Evolutionary conservation across 1,140 invertebrate genomes (phyloP), one percentile per base, ranked within the genome.

Genomic region (Trachymyrmex cornetzi): DNA sequence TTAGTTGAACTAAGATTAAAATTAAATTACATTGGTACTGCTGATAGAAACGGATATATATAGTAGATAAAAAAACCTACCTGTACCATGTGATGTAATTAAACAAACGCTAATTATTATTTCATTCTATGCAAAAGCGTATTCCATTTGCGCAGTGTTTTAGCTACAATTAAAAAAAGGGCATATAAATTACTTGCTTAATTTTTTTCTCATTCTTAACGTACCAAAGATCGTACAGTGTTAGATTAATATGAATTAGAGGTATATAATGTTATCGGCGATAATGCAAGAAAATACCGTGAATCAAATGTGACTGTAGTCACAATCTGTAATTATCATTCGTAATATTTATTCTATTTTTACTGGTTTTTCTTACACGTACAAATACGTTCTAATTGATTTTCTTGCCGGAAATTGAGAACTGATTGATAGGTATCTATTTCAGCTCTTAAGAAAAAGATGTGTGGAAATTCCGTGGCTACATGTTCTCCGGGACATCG

Each of bases 391-490:
- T 9, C 22, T 4, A 64, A 48, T 48, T 64, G 50, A 80, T 38
- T 69, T 64, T 64, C 19, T 79, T 30, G 59, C 6, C 59, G 59
- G 59, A 64, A 79, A 19, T 79, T 24, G 16, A 55, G 22, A 55
- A 3, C 27, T 16, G 34, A 27, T n/a, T n/a, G n/a, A 7, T 34
- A 5, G 38, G 27, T 64, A 48, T 34, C 27, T 67, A 34, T 57
- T 53, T 38, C 5, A 50, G 0, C 30, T 57, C 63, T 81, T 55
- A 24, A 69, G 38, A 44, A 89, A 22, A 88, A 24, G 59, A 48
- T 74, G 77, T 71, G 80, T 89, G 38, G 38, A 44, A 44, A 44
- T 86, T 84, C 88, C 75, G 12, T 38, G n/a, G 22, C 24, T 77
- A 27, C 30, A 55, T 69, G 19, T 9, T 44, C 9, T 63, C n/a